Evolutionary conservation across 2,797 vertebrate species (phyloP).

Genomic region (Danio choprae): DNA sequence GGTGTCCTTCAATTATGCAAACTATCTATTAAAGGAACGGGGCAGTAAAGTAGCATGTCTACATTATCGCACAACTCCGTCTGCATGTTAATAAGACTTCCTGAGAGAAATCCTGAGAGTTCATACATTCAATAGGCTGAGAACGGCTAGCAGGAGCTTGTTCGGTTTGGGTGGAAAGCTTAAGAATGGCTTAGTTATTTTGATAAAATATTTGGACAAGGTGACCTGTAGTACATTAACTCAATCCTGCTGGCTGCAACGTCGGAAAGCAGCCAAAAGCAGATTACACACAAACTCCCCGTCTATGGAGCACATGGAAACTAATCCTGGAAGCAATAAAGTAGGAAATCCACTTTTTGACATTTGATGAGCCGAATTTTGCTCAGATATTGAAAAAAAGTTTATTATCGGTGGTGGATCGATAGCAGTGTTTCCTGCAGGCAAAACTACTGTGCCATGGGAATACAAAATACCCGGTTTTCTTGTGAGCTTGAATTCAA

Average conservation of each 20-base stretch:
- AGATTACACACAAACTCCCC: slow-evolving; percentile 17
- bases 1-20: slow-evolving; percentile 52
- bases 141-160: slow-evolving; percentile 12
- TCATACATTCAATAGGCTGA: slow-evolving; percentile 21
- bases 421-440: not conserved
- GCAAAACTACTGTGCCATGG: not conserved
- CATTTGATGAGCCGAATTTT: slow-evolving; percentile 17
- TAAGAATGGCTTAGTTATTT: slow-evolving; percentile 21
- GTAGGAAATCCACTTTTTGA: not conserved
- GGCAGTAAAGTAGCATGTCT: slow-evolving; percentile 32
- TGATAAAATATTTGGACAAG: slow-evolving; percentile 39
- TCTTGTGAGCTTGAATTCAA: not conserved
- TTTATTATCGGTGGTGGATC: not conserved
- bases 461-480: too few relatives aligned
- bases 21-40: slow-evolving; percentile 34
- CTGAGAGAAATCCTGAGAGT: slow-evolving; percentile 1
- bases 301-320: slow-evolving; percentile 23
- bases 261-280: slow-evolving; percentile 26
- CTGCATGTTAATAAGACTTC: slow-evolving; percentile 20
- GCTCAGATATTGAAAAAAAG: not conserved
- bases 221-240: slow-evolving; percentile 43
- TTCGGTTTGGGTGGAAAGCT: slow-evolving; percentile 10
- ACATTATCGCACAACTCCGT: slow-evolving; percentile 32
- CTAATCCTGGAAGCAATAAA: slow-evolving; percentile 16
- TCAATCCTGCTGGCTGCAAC: slow-evolving; percentile 15